Percentiles rank a stretch among this genome's conserved stretches.
phyloP scores from a whole-genome alignment of 1,140 invertebrate genomes.

The Varroa destructor region DNA sequence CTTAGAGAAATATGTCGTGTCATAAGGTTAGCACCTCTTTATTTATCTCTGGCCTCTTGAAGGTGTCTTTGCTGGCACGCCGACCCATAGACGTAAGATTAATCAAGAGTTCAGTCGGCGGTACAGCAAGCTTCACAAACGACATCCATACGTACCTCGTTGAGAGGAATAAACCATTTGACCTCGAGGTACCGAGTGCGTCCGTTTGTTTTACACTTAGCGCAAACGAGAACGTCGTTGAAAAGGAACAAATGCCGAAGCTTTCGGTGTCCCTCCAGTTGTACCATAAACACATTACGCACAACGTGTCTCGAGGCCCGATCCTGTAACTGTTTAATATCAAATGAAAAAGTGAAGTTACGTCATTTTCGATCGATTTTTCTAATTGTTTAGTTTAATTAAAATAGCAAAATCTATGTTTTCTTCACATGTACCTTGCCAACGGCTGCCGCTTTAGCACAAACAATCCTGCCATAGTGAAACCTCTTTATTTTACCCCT shows the following conservation, averaged over 20 bases:
- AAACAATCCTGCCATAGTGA: no score
- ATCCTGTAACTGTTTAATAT: constrained; percentile 52
- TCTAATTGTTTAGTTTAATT: constrained; percentile 19
- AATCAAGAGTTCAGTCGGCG: no score
- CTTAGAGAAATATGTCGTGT: no score
- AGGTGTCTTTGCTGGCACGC: no score
- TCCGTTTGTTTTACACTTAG: constrained; percentile 64
- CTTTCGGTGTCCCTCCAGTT: constrained; percentile 74
- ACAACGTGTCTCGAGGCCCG: constrained; percentile 68
- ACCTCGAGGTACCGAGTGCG: constrained; percentile 52
- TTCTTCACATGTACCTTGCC: neutral
- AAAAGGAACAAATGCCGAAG: constrained; percentile 82
- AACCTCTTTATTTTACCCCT: neutral
- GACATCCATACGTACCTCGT: constrained; percentile 46
- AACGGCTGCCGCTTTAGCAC: neutral
- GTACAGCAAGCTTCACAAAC: no score
- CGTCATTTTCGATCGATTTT: neutral
- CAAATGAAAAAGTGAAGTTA: neutral
- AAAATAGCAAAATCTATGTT: neutral
- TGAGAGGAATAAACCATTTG: constrained; percentile 75
- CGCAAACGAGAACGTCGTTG: constrained; percentile 85
- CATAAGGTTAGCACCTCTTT: no score
- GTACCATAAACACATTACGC: constrained; percentile 86
- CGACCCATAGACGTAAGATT: no score
- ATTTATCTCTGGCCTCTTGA: no score